These are phyloP conservation scores for Proterorhinus semilunaris DNA, from an alignment of 2,113 vertebrate genomes.

Conservation along the genomic window DNA sequence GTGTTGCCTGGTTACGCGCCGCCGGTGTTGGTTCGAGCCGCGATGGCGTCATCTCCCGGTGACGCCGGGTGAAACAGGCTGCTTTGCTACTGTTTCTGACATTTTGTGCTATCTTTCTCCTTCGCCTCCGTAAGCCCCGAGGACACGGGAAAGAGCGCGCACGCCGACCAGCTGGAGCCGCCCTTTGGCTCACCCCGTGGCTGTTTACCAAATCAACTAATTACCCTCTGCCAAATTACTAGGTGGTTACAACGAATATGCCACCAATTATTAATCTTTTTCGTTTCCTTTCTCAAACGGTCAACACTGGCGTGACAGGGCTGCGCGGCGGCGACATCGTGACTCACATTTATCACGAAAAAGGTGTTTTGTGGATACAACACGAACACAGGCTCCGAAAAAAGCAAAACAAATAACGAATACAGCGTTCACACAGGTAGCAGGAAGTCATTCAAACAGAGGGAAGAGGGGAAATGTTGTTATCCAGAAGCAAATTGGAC, in stretches of 20 bases:
- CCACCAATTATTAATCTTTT: neutral
- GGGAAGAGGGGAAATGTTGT: too few species aligned
- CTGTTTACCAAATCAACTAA: conserved; percentile 56
- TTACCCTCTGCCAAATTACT: conserved; percentile 39
- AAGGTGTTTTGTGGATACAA: too few species aligned
- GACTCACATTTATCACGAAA: too few species aligned
- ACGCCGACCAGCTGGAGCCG: conserved; percentile 41
- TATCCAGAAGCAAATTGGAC: too few species aligned
- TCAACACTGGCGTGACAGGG: neutral
- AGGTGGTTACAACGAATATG: neutral
- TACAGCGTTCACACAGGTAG: too few species aligned
- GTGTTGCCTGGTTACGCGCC: conserved; percentile 65
- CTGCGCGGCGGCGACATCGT: too few species aligned
- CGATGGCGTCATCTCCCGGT: conserved; percentile 26
- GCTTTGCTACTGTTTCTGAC: conserved; percentile 21
- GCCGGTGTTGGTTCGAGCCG: conserved; percentile 49
- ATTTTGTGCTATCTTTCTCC: conserved; percentile 6
- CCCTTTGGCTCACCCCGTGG: conserved; percentile 52
- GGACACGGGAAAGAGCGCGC: conserved; percentile 32
- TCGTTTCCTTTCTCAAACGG: conserved; percentile 9
- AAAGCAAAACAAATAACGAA: too few species aligned
- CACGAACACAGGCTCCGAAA: too few species aligned
- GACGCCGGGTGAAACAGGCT: conserved; percentile 18
- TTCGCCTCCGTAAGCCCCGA: conserved; percentile 28
- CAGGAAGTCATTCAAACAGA: too few species aligned